Evolutionary conservation across 1,140 invertebrate species (phyloP).

Genomic region (Drosophila murphyi): DNA sequence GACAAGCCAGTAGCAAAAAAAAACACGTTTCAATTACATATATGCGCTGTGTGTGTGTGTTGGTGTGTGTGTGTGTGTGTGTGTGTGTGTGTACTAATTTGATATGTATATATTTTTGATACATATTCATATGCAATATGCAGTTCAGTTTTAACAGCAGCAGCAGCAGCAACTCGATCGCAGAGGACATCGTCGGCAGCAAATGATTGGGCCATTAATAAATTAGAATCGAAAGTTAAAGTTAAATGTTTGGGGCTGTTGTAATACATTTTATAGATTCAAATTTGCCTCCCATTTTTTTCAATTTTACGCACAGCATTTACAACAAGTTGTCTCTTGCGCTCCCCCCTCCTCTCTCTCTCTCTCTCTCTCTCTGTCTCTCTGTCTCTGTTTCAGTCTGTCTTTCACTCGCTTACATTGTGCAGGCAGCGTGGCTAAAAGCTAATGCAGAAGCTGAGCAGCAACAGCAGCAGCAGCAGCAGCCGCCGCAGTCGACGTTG

Average conservation of each 20-base stretch:
- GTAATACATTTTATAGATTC: conserved; percentile 21
- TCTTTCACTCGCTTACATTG: background rate
- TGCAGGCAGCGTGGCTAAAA: background rate
- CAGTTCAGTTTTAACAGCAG: background rate
- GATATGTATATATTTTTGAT: conserved; percentile 3
- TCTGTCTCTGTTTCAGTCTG: conserved; percentile 19
- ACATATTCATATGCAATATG: background rate
- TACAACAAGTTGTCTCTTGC: conserved; percentile 61
- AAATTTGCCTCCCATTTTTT: conserved; percentile 29
- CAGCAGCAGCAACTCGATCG: no score
- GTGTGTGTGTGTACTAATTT: background rate
- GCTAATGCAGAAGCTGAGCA: no score
- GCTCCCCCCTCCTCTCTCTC: no score
- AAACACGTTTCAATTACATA: conserved; percentile 80
- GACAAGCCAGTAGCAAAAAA: conserved; percentile 15
- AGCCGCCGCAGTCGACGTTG: conserved; percentile 32
- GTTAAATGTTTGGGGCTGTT: background rate
- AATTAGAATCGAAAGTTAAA: no score
- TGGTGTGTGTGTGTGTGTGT: background rate
- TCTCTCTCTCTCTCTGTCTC: background rate
- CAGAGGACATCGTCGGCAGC: no score
- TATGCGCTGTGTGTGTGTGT: conserved; percentile 21
- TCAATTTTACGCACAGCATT: conserved; percentile 56
- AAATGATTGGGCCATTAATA: no score
- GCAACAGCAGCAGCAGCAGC: background rate